phyloP scores from a whole-genome alignment of 2,888 invertebrate species.

The Cheilosia vernalis region DNA sequence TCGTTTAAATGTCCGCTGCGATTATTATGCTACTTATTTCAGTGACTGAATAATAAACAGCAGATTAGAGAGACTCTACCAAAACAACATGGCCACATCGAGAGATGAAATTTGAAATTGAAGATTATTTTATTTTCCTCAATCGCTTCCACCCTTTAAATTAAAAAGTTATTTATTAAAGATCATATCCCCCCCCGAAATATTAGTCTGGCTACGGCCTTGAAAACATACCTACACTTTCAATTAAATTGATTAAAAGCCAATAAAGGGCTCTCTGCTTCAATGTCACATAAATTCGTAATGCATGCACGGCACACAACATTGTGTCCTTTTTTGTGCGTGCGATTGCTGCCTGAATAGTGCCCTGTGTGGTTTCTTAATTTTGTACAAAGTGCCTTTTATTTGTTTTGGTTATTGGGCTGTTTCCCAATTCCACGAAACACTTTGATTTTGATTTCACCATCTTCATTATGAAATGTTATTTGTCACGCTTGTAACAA shows the following conservation, averaged over 20 bases:
- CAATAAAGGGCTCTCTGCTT: constrained; percentile 14
- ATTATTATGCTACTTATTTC: too few relatives aligned
- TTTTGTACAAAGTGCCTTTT: constrained; percentile 48
- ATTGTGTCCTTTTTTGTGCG: constrained; percentile 29
- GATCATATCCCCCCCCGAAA: too few relatives aligned
- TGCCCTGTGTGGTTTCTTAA: constrained; percentile 54
- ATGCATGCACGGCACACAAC: constrained; percentile 16
- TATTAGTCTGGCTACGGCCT: too few relatives aligned
- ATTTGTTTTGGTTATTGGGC: constrained; percentile 4
- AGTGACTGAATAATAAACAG: too few relatives aligned
- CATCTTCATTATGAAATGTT: constrained; percentile 53
- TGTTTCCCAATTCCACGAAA: constrained; percentile 5
- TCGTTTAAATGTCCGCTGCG: too few relatives aligned
- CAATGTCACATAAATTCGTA: constrained; percentile 62
- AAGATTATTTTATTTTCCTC: too few relatives aligned
- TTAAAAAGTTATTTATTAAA: too few relatives aligned
- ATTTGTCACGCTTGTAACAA: constrained; percentile 65
- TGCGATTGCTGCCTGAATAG: constrained; percentile 15
- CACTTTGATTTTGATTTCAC: constrained; percentile 65
- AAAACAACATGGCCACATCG: too few relatives aligned
- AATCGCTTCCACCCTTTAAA: too few relatives aligned
- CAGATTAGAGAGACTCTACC: too few relatives aligned
- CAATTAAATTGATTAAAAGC: constrained; percentile 50
- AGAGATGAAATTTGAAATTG: too few relatives aligned
- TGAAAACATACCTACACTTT: neutral